Base-by-base conservation (phyloP, 2,113 vertebrate genomes). In the Genyomyrus donnyi region DNA sequence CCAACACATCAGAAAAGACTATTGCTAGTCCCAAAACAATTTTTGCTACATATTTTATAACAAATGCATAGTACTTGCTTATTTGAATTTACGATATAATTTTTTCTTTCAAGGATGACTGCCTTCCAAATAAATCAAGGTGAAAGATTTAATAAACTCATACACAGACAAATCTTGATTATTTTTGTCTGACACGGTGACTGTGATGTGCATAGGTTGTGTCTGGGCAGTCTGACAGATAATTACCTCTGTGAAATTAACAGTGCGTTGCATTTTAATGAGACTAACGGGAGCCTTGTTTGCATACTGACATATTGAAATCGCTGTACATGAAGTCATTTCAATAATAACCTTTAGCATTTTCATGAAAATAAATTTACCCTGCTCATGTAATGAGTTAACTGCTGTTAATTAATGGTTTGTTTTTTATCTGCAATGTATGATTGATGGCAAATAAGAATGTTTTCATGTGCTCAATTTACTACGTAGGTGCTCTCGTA, bases 231-330 rank as follows among this genome's bases (percentile, higher is more conserved):
- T 85, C 58, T 89, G 52, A 88, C 66, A 92, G 85, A 91, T 87
- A 91, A 91, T 92, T 88, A 90, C 48, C 86, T 58, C 48, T 58
- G 87, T 48, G 86, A 88, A 90, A 91, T 92, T 92, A 91, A 90
- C 90, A 91, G 89, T 86, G 91, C 91, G 89, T 93, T 90, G 91
- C 91, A 92, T 92, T 92, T 93, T 92, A 93, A 93, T 93, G 91
- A 93, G 91, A 89, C 91, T 92, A 89, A 88, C 89, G 89, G 90
- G 91, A 89, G 80, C 46, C 70, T 85, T 45, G 66, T 91, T 90
- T 93, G 90, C 89, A 90, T 91, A 89, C 88, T 90, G 88, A 88
- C 62, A 74, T 88, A 74, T 52, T 92, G 84, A 89, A 91, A 70
- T 90, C 66, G 86, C 42, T 80, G 70, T 48, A 85, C 87, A 70